A percentile compares a stretch with the other conserved stretches of the same genome.
These are phyloP conservation scores for Bolinopsis microptera DNA, from an alignment of 37 sponge, comb jelly and placozoan genomes.

Conservation along the genomic window DNA sequence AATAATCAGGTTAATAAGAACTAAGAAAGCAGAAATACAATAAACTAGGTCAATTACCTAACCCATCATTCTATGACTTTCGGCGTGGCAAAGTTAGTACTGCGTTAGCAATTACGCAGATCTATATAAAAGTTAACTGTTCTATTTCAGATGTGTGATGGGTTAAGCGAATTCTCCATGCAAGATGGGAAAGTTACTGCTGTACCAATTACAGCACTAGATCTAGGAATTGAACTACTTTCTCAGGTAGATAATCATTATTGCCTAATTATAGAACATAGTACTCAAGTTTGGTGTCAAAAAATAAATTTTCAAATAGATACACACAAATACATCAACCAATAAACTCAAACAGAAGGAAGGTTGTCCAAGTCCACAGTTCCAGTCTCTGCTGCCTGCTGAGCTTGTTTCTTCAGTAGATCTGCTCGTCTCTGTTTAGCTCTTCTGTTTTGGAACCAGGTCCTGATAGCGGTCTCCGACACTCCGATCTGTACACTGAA, in stretches of 20 bases:
- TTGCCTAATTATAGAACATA: no score
- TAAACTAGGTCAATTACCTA: no score
- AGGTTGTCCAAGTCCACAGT: neutral
- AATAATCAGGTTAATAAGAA: conserved; percentile 22
- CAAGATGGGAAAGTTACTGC: conserved; percentile 32
- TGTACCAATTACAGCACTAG: neutral
- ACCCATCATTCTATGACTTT: no score
- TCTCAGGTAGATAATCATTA: conserved; percentile 8
- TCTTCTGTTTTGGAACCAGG: conserved; percentile 42
- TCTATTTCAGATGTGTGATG: conserved; percentile 60
- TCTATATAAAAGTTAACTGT: no score
- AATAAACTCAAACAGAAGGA: neutral
- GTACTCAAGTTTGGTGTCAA: no score
- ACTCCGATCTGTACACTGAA: neutral
- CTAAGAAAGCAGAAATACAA: no score
- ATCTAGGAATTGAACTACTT: neutral
- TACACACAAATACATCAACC: neutral
- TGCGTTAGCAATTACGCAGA: no score
- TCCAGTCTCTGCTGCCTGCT: conserved; percentile 18
- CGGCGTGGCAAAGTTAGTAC: no score
- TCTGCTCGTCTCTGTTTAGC: neutral
- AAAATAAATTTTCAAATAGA: no score
- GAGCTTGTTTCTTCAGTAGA: neutral
- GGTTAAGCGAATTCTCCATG: neutral
- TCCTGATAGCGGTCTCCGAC: neutral